phyloP scores from a whole-genome alignment of 2,797 vertebrate species.

The Cuculus canorus region DNA sequence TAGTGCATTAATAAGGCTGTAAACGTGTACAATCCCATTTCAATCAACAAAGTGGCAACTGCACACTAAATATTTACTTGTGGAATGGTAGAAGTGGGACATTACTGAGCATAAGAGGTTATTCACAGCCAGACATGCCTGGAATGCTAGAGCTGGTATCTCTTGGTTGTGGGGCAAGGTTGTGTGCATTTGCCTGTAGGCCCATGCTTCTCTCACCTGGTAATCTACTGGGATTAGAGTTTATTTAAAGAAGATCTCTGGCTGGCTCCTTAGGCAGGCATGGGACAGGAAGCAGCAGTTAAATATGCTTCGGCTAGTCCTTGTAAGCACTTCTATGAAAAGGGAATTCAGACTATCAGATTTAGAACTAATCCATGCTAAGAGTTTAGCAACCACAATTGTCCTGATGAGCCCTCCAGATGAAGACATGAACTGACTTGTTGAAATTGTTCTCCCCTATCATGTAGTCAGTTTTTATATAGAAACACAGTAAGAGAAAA shows the following conservation, averaged over 20 bases:
- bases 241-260: constrained; percentile 25
- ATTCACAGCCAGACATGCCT: not conserved
- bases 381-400: not conserved
- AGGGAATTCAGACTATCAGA: not conserved
- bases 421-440: not conserved
- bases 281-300: constrained; percentile 8
- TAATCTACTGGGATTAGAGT: constrained; percentile 1
- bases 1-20: not conserved
- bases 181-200: not conserved
- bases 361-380: not conserved
- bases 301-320: not conserved
- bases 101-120: not conserved
- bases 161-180: not conserved
- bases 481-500: not conserved
- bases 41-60: not conserved
- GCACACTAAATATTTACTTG: not conserved
- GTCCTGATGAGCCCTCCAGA: not conserved
- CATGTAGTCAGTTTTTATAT: not conserved
- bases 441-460: not conserved
- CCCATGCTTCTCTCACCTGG: not conserved
- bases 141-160: not conserved
- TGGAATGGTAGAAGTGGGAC: not conserved
- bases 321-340: not conserved
- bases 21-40: not conserved
- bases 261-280: not conserved